Base-by-base conservation (phyloP, 2,113 vertebrate species). In the Malurus cyaneus region DNA sequence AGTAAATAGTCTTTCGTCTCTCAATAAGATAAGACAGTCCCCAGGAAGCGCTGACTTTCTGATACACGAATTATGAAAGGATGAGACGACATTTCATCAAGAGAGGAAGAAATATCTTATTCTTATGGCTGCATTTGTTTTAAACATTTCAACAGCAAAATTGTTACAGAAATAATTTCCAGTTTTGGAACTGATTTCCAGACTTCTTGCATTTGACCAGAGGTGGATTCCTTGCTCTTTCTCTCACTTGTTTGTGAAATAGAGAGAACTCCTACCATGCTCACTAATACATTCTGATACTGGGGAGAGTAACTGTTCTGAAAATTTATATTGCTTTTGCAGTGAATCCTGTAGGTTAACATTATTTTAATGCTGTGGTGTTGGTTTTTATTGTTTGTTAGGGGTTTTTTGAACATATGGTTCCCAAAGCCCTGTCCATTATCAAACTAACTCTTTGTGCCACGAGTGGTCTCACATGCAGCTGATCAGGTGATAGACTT, bases 391-490 rank as follows among this genome's bases (percentile, higher is more conserved):
- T 34, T 83, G 32, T 34, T 42, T 56, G 29, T 19, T 54, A 23
- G 47, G 8, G 2, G 0, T 4, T n/a, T 67, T 81, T 71, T 83
- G 12, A 72, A n/a, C 14, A 13, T 10, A 46, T 17, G 11, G 10
- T 54, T 91, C 47, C 52, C 65, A 70, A 12, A 80, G 49, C 25
- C 46, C 28, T 57, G 23, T 10, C 20, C 23, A 18, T 60, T 71
- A 70, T 73, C 41, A 92, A 12, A 36, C 19, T 13, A 39, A n/a
- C 14, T 46, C 25, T 56, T 64, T 39, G 44, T 80, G 52, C 16
- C 64, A 11, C 0, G 0, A 29, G 7, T 23, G 59, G 34, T 44
- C 19, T 47, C 21, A 44, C 24, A 4, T 2, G 4, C 28, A 23
- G 2, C 41, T 74, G 42, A 31, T 53, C 54, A 78, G 20, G 18